Conservation (phyloP, 2,888 invertebrate genomes). For the Cheilosia grossa region DNA sequence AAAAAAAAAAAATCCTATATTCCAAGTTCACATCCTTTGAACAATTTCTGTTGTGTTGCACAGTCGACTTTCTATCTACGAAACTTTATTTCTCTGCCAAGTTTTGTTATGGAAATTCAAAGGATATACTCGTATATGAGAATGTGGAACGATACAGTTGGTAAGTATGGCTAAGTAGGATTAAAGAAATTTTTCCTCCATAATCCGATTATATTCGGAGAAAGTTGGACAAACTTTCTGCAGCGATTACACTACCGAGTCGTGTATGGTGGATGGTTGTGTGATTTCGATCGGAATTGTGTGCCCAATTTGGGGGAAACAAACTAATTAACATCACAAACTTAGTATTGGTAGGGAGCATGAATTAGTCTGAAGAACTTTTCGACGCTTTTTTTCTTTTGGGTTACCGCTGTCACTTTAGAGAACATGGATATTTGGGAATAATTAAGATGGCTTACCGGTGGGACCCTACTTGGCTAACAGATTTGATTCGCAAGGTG, state of each 20-base stretch:
- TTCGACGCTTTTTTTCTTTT: too few relatives aligned
- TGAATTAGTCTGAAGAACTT: too few relatives aligned
- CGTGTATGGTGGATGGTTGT: not conserved
- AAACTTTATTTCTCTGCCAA: not conserved
- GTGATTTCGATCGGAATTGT: not conserved
- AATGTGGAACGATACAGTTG: constrained; percentile 20
- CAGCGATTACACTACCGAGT: constrained; percentile 5
- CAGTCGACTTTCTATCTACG: constrained; percentile 32
- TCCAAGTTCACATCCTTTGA: constrained; percentile 37
- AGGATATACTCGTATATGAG: not conserved
- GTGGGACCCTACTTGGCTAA: too few relatives aligned
- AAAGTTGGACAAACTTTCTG: constrained; percentile 12
- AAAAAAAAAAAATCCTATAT: constrained; percentile 1
- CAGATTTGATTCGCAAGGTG: too few relatives aligned
- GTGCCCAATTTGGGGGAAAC: not conserved
- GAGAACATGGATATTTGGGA: too few relatives aligned
- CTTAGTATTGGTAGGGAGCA: too few relatives aligned
- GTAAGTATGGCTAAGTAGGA: constrained; percentile 44
- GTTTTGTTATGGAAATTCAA: not conserved
- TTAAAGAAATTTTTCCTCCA: constrained; percentile 47
- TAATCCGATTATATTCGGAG: constrained; percentile 18
- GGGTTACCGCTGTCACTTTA: too few relatives aligned
- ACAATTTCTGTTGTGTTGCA: constrained; percentile 34
- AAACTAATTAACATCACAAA: not conserved
- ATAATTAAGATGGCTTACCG: too few relatives aligned